phyloP scores from a whole-genome alignment of 2,113 vertebrate genomes.

The Camelus dromedarius region DNA sequence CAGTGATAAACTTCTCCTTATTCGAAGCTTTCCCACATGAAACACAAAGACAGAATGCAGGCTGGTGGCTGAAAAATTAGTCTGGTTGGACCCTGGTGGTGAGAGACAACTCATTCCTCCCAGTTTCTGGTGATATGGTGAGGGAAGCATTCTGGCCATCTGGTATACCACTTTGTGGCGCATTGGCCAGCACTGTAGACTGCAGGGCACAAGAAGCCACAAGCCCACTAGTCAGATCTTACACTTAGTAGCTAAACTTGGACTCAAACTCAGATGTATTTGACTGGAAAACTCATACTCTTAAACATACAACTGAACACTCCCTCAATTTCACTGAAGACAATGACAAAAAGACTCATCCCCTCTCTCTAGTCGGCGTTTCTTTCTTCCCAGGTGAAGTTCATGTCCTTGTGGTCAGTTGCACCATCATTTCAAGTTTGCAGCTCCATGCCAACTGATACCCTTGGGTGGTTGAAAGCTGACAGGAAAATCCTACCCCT shows the following conservation, averaged over 20 bases:
- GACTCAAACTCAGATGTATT: background rate
- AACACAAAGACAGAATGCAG: background rate
- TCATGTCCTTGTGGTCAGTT: background rate
- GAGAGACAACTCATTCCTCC: background rate
- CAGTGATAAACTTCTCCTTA: background rate
- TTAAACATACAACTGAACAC: background rate
- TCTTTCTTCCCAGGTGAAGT: background rate
- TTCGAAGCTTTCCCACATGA: background rate
- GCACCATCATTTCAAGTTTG: background rate
- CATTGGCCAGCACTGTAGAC: background rate
- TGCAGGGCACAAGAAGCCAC: background rate
- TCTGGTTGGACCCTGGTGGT: background rate
- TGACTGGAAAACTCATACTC: background rate
- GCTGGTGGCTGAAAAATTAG: background rate
- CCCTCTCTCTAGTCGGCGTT: background rate
- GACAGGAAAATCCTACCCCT: background rate
- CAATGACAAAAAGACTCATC: background rate
- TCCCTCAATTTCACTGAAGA: background rate
- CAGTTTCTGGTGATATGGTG: background rate
- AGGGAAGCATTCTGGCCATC: background rate
- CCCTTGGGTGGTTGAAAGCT: background rate
- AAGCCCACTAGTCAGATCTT: background rate
- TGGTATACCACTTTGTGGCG: background rate
- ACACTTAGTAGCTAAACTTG: background rate
- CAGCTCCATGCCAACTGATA: background rate